A percentile compares a stretch with the other conserved stretches of the same genome.
phyloP scores from a whole-genome alignment of 2,888 invertebrate species.

The Lithophane semibrunnea region DNA sequence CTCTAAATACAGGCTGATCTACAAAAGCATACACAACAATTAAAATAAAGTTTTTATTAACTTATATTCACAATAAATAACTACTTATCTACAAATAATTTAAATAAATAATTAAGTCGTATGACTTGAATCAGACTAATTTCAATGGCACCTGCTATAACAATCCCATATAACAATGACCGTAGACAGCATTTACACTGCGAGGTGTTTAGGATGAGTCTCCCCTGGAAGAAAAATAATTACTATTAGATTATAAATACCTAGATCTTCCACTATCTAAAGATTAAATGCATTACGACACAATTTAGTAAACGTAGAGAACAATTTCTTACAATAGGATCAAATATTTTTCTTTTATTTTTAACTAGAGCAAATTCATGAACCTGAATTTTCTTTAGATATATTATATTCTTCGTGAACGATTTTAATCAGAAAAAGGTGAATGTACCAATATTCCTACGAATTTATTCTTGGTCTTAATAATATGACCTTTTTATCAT shows the following conservation, averaged over 20 bases:
- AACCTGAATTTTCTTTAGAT: no score
- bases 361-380: no score
- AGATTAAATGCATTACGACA: no score
- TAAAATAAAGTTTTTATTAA: conserved; percentile 57
- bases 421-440: background rate
- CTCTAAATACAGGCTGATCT: background rate
- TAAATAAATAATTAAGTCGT: conserved; percentile 72
- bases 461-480: conserved; percentile 6
- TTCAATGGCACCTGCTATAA: conserved; percentile 77
- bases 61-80: conserved; percentile 64
- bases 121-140: conserved; percentile 75
- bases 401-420: no score
- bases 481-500: conserved; percentile 44
- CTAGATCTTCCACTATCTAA: no score
- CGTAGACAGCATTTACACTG: conserved; percentile 36
- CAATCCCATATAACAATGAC: conserved; percentile 42
- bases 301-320: no score
- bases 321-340: no score
- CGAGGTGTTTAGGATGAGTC: conserved; percentile 43
- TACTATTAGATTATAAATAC: background rate
- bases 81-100: conserved; percentile 64
- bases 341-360: no score
- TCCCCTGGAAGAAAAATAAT: conserved; percentile 72
- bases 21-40: conserved; percentile 42
- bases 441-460: background rate